Conservation (phyloP, 1,140 invertebrate genomes). For the Trichomalopsis sarcophagae region DNA sequence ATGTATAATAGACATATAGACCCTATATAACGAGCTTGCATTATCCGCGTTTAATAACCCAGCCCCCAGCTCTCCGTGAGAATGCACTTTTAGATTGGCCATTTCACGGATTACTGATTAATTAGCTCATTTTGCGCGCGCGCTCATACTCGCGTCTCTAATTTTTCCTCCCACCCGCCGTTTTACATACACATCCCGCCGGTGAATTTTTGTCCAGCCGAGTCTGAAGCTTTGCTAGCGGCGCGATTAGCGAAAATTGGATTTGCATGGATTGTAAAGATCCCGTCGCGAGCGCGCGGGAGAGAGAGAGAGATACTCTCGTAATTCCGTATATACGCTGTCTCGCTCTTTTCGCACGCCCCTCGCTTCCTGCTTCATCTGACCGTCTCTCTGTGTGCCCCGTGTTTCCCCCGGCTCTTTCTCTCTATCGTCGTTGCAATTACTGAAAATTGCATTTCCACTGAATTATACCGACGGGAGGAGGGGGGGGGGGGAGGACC, state of each 20-base stretch:
- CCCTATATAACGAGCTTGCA: not conserved
- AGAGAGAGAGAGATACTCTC: not conserved
- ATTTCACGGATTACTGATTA: conserved; percentile 42
- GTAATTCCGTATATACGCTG: conserved; percentile 19
- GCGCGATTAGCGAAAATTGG: conserved; percentile 60
- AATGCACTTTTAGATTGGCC: conserved; percentile 21
- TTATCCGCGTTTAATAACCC: conserved; percentile 24
- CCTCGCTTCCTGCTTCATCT: conserved; percentile 7
- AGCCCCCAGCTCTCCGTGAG: not conserved
- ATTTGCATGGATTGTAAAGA: conserved; percentile 62
- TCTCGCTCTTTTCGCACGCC: conserved; percentile 28
- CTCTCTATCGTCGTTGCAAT: conserved; percentile 61
- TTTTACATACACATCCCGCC: not conserved
- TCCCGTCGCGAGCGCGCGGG: conserved; percentile 34
- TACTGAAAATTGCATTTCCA: conserved; percentile 69
- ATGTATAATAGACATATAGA: too few relatives aligned
- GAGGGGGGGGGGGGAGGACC: conserved; percentile 29
- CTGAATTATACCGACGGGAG: conserved; percentile 66
- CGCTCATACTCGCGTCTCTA: conserved; percentile 25
- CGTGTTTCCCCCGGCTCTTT: not conserved
- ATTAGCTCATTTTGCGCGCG: conserved; percentile 47
- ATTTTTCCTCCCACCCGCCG: conserved; percentile 36
- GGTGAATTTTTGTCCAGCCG: conserved; percentile 14
- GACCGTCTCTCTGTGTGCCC: not conserved
- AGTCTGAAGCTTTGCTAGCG: conserved; percentile 27